phyloP scores from a whole-genome alignment of 2,888 invertebrate species.

The Cheilosia soror region DNA sequence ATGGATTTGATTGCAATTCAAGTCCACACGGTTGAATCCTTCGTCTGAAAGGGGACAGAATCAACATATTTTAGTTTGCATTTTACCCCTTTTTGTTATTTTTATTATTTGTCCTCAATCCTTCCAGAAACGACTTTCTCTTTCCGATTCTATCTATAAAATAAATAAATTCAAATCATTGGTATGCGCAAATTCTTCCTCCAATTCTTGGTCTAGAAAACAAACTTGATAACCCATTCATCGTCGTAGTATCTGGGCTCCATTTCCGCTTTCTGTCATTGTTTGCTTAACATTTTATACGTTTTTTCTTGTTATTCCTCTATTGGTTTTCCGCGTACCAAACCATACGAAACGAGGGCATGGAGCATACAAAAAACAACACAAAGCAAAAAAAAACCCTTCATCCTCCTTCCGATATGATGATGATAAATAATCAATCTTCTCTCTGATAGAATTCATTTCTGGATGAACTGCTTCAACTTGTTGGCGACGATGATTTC shows the following conservation, averaged over 20 bases:
- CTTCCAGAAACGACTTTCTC: slow-evolving; percentile 9
- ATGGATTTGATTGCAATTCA: too few relatives aligned
- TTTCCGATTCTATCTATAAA: slow-evolving; percentile 37
- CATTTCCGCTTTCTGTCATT: slow-evolving; percentile 56
- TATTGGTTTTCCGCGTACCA: background rate
- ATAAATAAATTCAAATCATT: slow-evolving; percentile 47
- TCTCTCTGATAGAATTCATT: slow-evolving; percentile 80
- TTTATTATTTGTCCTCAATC: background rate
- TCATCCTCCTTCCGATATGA: slow-evolving; percentile 24
- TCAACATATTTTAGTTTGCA: background rate
- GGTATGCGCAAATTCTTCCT: slow-evolving; percentile 45
- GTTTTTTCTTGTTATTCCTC: slow-evolving; percentile 44
- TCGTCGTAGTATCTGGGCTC: slow-evolving; percentile 66
- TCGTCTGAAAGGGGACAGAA: too few relatives aligned
- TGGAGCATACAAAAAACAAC: slow-evolving; percentile 12
- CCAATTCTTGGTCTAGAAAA: slow-evolving; percentile 13
- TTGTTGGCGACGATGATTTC: slow-evolving; percentile 83
- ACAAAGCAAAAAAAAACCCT: background rate
- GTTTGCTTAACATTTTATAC: slow-evolving; percentile 42
- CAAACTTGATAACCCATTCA: slow-evolving; percentile 49
- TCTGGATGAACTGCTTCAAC: slow-evolving; percentile 82
- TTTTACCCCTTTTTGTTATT: slow-evolving; percentile 9
- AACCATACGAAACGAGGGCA: slow-evolving; percentile 3
- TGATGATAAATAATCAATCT: slow-evolving; percentile 72
- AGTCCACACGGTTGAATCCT: too few relatives aligned